These are phyloP conservation scores for Sebastes vulpes DNA, from an alignment of 2,797 vertebrate species.

Conservation along the genomic window DNA sequence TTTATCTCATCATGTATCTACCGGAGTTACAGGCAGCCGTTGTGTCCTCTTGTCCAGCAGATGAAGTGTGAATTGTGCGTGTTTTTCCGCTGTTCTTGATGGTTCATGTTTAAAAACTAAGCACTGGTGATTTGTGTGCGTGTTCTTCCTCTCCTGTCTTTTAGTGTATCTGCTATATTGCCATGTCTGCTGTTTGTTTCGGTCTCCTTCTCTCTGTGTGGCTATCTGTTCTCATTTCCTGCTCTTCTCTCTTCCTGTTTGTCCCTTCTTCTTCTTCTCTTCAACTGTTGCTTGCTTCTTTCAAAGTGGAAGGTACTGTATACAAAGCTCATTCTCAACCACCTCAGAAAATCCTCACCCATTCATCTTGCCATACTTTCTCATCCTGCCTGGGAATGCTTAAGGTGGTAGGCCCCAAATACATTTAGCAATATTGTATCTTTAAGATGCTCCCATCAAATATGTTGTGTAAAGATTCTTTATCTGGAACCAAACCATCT, in stretches of 20 bases:
- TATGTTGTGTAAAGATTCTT: no score
- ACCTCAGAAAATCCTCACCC: conserved; percentile 9
- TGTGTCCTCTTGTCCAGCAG: not conserved
- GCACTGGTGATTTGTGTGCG: not conserved
- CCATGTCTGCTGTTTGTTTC: conserved; percentile 13
- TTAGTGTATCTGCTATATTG: not conserved
- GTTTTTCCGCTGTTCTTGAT: conserved; percentile 5
- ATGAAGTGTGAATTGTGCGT: not conserved
- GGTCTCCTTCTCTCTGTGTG: conserved; percentile 20
- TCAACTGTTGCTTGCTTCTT: conserved; percentile 68
- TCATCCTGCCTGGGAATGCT: conserved; percentile 15
- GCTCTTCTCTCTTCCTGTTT: conserved; percentile 52
- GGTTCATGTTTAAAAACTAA: not conserved
- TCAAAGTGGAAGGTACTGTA: conserved; percentile 85
- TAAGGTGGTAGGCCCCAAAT: not conserved
- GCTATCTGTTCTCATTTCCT: conserved; percentile 54
- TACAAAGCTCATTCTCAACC: conserved; percentile 32
- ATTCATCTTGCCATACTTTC: not conserved
- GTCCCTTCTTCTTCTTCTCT: conserved; percentile 42
- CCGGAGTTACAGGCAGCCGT: not conserved
- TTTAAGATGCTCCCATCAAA: not conserved
- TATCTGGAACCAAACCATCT: not conserved
- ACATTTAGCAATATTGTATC: not conserved
- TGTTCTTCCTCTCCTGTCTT: not conserved
- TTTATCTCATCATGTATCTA: not conserved